Evolutionary conservation across 2,113 vertebrate genomes (phyloP), one percentile per base, ranked within the genome.

Genomic region (Calypte anna): DNA sequence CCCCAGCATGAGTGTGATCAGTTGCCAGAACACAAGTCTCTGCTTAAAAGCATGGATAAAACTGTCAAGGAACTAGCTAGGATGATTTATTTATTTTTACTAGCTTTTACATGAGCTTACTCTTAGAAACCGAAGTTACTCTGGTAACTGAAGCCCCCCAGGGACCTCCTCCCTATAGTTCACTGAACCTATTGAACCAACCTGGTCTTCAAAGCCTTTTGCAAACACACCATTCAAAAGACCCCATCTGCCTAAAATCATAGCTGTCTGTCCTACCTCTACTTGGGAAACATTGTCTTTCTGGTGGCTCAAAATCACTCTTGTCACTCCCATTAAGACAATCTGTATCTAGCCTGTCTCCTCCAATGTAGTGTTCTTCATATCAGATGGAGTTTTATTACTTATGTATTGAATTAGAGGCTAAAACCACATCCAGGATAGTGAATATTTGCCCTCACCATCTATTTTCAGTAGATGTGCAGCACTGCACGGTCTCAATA

Each of bases 331-430:
- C 33, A 20, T 64, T 78, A 84, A 83, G 69, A 63, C 23, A 84
- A 79, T 50, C 5, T 78, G 6, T 88, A 33, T 68, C 73, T 67
- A 63, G 28, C 18, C 48, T 92, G 76, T 86, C 73, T 89, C 89
- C 40, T 62, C 77, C 43, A 61, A 57, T 30, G 30, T 22, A 84
- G 25, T n/a, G 12, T 57, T 67, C 61, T 64, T 88, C 61, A 79
- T 66, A 62, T 72, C 74, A 66, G 54, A 72, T 84, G 36, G 59
- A 69, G 30, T 51, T 75, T 16, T 61, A 87, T 89, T 51, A 90
- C 73, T 78, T 51, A 89, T 89, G 77, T 70, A 62, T 48, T 73
- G 74, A 89, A 84, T 84, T 76, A 91, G 28, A 92, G 33, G 66
- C 75, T 91, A 87, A 97, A 89, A 23, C 24, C 62, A 64, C 9